A percentile compares a stretch with the other conserved stretches of the same genome.
Evolutionary conservation across 2,113 vertebrate species (phyloP).

Genomic region (Clupea harengus): DNA sequence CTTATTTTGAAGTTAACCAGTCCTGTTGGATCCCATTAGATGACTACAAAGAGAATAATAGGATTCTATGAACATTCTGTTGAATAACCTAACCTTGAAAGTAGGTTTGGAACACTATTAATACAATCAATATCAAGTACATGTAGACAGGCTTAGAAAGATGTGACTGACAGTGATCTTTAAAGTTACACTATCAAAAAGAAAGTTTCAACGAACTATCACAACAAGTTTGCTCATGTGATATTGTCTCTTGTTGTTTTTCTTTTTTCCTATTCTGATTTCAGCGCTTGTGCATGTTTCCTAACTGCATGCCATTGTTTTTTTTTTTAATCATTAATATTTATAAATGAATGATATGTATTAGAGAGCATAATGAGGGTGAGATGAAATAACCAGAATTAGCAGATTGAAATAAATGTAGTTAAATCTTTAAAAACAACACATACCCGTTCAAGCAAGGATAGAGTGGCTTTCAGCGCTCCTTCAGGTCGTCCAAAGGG

Average conservation of each 20-base stretch:
- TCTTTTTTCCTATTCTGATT: no score
- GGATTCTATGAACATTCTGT: no score
- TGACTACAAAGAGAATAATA: no score
- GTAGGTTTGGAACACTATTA: no score
- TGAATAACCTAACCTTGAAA: no score
- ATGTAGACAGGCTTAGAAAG: neutral
- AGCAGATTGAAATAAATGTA: neutral
- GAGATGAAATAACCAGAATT: neutral
- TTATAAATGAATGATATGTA: neutral
- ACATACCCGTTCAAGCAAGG: slow-evolving; percentile 92
- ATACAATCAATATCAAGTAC: neutral
- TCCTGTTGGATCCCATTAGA: no score
- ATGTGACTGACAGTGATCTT: neutral
- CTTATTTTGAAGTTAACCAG: no score
- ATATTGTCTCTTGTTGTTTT: no score
- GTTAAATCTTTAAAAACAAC: neutral
- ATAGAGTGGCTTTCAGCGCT: slow-evolving; percentile 95
- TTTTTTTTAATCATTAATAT: neutral
- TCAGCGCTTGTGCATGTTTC: no score
- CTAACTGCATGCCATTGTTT: no score
- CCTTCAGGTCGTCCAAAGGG: slow-evolving; percentile 98
- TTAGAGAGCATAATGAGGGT: neutral
- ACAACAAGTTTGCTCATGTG: no score
- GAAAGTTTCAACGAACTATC: no score
- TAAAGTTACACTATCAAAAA: neutral